phyloP scores from a whole-genome alignment of 2,113 vertebrate species.

The Callorhinus ursinus region DNA sequence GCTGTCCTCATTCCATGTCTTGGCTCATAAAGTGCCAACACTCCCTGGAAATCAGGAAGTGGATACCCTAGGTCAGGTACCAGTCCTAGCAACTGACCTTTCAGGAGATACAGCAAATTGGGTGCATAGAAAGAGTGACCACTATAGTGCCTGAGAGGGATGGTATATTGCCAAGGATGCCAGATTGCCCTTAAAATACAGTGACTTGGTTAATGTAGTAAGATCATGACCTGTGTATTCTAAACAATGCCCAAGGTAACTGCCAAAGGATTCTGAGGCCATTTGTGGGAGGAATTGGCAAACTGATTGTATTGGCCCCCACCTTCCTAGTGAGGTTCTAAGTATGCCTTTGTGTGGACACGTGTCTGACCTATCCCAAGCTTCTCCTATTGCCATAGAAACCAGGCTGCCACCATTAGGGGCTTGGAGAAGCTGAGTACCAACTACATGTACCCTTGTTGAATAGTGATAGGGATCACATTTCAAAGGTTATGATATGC shows the following conservation, averaged over 20 bases:
- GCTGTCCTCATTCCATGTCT: not conserved
- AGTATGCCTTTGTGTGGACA: not conserved
- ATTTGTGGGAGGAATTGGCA: not conserved
- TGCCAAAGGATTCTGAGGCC: not conserved
- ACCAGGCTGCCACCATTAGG: not conserved
- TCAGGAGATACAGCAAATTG: not conserved
- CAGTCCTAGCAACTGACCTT: not conserved
- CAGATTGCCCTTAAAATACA: not conserved
- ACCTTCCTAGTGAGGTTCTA: not conserved
- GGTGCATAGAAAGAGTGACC: not conserved
- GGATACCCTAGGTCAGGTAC: not conserved
- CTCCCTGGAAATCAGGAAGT: not conserved
- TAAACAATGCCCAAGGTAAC: not conserved
- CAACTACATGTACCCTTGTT: not conserved
- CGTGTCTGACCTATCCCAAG: not conserved
- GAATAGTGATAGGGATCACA: not conserved
- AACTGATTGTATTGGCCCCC: not conserved
- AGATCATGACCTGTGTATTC: not conserved
- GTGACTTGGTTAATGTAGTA: not conserved
- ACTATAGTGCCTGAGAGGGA: not conserved
- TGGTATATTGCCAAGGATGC: not conserved
- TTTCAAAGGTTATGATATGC: not conserved
- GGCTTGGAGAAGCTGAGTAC: not conserved
- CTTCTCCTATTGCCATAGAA: not conserved
- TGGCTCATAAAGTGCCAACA: not conserved